Evolutionary conservation across 2,797 vertebrate genomes (phyloP).

Genomic region (Pangasius macronema): DNA sequence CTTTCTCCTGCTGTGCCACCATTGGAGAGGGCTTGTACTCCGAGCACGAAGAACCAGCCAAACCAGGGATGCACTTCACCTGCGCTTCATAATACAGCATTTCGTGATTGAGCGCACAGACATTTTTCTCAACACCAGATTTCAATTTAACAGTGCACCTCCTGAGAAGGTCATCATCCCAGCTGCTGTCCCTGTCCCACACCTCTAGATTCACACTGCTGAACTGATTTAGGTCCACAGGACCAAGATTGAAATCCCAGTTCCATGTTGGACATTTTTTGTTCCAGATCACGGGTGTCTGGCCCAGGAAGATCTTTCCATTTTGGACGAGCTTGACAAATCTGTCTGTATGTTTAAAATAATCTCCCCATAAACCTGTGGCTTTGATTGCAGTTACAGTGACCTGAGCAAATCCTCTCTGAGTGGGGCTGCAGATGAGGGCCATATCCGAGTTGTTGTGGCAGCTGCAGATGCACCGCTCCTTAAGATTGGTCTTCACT

Average conservation of each 20-base stretch:
- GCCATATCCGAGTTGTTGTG: constrained; percentile 60
- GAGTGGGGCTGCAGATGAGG: constrained; percentile 78
- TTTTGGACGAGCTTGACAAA: constrained; percentile 73
- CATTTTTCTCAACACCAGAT: constrained; percentile 52
- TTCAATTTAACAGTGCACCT: constrained; percentile 60
- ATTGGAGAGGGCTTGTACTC: constrained; percentile 70
- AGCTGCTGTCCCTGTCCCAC: constrained; percentile 78
- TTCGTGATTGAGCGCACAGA: constrained; percentile 76
- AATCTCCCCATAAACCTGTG: constrained; percentile 73
- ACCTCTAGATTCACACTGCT: constrained; percentile 70
- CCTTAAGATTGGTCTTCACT: constrained; percentile 58
- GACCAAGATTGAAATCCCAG: constrained; percentile 63
- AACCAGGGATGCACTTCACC: constrained; percentile 71
- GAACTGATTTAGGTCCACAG: constrained; percentile 54
- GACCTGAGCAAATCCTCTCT: constrained; percentile 73
- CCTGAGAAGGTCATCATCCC: constrained; percentile 79
- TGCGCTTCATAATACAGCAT: constrained; percentile 65
- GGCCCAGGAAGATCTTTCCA: neutral
- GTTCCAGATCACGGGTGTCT: constrained; percentile 62
- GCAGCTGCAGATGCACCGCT: constrained; percentile 75
- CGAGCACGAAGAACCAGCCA: constrained; percentile 69
- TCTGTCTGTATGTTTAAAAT: constrained; percentile 67
- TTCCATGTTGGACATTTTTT: constrained; percentile 76
- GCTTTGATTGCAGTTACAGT: constrained; percentile 67
- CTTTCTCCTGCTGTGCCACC: constrained; percentile 58